These are phyloP conservation scores for Drosophila santomea DNA, from an alignment of 1,140 invertebrate species.

Conservation along the genomic window DNA sequence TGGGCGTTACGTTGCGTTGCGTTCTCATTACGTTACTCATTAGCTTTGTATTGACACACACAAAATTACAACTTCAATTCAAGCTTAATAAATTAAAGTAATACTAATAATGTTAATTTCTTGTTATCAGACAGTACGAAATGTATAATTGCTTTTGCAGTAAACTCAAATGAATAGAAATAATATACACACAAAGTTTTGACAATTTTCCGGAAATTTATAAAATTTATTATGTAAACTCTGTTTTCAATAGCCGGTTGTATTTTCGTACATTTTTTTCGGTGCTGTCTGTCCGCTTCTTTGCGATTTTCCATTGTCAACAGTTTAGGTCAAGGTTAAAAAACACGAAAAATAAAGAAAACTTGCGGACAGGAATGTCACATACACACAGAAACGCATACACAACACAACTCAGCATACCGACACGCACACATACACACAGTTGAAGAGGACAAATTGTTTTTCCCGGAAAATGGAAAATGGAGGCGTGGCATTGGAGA, in stretches of 20 bases:
- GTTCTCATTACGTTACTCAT: slow-evolving; percentile 13
- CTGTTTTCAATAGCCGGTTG: neutral
- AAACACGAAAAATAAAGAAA: slow-evolving; percentile 27
- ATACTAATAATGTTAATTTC: no score
- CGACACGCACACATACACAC: slow-evolving; percentile 7
- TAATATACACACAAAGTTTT: neutral
- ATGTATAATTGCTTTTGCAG: neutral
- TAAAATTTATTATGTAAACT: neutral
- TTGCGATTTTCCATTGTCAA: slow-evolving; percentile 33
- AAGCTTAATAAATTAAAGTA: neutral
- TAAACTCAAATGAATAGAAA: neutral
- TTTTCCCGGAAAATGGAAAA: slow-evolving; percentile 20
- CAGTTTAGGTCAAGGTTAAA: slow-evolving; percentile 57
- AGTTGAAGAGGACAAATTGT: slow-evolving; percentile 40
- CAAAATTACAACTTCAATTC: neutral
- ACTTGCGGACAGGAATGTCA: slow-evolving; percentile 38
- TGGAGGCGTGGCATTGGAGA: neutral
- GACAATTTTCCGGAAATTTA: neutral
- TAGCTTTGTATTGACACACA: slow-evolving; percentile 8
- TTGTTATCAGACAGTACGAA: neutral
- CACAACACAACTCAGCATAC: slow-evolving; percentile 24
- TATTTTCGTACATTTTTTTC: slow-evolving; percentile 3
- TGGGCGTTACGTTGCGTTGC: slow-evolving; percentile 41
- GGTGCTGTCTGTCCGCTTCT: slow-evolving; percentile 22
- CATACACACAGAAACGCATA: slow-evolving; percentile 30